Percentiles rank a stretch among this genome's conserved stretches.
Evolutionary conservation across 2,113 vertebrate species (phyloP).

Genomic region (Jacana jacana): DNA sequence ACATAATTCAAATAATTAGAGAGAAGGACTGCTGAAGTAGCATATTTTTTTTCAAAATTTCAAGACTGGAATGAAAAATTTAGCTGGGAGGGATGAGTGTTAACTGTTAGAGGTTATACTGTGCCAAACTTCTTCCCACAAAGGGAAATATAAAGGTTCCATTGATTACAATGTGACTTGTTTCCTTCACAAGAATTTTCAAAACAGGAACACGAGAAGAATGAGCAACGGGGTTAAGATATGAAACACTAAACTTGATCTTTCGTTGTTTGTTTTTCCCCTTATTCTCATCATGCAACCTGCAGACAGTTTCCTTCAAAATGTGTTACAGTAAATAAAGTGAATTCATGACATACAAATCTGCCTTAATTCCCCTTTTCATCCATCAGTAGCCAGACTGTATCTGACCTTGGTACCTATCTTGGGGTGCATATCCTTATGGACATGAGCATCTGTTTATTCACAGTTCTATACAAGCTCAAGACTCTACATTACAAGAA

Average conservation of each 20-base stretch:
- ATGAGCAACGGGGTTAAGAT: not conserved
- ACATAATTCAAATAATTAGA: not conserved
- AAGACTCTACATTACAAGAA: not conserved
- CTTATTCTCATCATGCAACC: not conserved
- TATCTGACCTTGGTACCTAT: not conserved
- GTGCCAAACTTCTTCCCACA: not conserved
- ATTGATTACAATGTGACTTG: not conserved
- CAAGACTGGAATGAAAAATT: not conserved
- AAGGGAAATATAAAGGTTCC: not conserved
- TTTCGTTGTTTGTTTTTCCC: not conserved
- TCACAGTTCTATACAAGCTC: not conserved
- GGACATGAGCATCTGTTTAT: not conserved
- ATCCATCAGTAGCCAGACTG: not conserved
- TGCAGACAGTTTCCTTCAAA: not conserved
- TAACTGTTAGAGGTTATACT: not conserved
- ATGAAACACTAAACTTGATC: not conserved
- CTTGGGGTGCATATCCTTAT: not conserved
- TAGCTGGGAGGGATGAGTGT: not conserved
- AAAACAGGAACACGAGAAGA: not conserved
- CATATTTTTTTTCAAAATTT: not conserved
- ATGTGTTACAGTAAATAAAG: not conserved
- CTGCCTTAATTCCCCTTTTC: not conserved
- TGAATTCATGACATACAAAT: not conserved
- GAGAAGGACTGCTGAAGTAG: fast-evolving
- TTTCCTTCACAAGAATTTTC: not conserved